phyloP scores from a whole-genome alignment of 1,140 invertebrate species.

The Hycleus cichorii region DNA sequence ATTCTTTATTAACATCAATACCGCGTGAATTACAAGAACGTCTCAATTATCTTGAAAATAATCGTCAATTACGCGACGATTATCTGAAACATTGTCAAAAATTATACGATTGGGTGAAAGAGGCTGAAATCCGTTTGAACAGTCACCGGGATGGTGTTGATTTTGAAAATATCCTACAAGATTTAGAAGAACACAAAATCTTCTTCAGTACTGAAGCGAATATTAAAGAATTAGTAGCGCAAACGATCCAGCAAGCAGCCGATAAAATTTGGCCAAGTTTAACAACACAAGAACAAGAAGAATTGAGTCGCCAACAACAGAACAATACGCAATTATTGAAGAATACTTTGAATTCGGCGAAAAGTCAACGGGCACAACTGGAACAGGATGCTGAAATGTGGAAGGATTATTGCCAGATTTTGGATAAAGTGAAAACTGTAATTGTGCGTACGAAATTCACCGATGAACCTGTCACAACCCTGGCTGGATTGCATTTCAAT shows the following conservation, averaged over 20 bases:
- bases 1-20: conserved; percentile 65
- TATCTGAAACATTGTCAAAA: conserved; percentile 65
- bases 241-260: conserved; percentile 72
- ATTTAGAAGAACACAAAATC: conserved; percentile 78
- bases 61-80: conserved; percentile 68
- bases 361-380: conserved; percentile 63
- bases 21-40: conserved; percentile 73
- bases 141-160: conserved; percentile 77
- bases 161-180: conserved; percentile 73
- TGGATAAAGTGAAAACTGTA: conserved; percentile 67
- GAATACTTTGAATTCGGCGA: conserved; percentile 73
- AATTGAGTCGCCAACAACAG: conserved; percentile 68
- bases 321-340: conserved; percentile 70
- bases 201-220: conserved; percentile 73
- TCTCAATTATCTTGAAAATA: conserved; percentile 69
- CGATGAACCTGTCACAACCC: conserved; percentile 66
- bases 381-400: conserved; percentile 72
- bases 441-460: conserved; percentile 63
- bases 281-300: conserved; percentile 69
- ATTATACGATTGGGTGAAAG: conserved; percentile 76
- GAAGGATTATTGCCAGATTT: conserved; percentile 67
- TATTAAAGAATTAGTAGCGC: conserved; percentile 71
- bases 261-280: conserved; percentile 83
- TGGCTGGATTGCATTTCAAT: conserved; percentile 70
- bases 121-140: conserved; percentile 69